Conservation (phyloP, 2,888 invertebrate genomes). For the Pedicia rivosa region DNA sequence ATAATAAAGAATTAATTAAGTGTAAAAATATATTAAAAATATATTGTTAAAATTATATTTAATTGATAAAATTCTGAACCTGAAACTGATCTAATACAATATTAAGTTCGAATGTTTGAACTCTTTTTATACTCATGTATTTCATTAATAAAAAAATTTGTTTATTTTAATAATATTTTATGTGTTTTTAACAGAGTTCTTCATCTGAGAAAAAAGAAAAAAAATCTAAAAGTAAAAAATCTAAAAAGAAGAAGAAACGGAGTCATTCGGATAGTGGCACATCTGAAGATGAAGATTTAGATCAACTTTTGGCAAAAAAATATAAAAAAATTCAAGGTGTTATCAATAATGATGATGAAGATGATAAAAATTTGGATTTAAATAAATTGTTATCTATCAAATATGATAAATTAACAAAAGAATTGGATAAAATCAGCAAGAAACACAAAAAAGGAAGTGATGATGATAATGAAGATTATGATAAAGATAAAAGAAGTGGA, state of each 20-base stretch:
- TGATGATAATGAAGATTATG: constrained; percentile 2
- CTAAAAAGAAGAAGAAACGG: constrained; percentile 21
- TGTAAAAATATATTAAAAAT: too few species aligned
- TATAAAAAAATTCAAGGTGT: constrained; percentile 46
- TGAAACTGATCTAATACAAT: too few species aligned
- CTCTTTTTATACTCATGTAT: too few species aligned
- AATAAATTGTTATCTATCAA: constrained; percentile 26
- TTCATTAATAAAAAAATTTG: too few species aligned
- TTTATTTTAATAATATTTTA: too few species aligned
- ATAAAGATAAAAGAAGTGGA: constrained; percentile 7
- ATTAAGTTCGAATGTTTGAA: too few species aligned
- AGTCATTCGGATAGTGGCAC: neutral
- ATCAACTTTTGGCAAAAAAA: constrained; percentile 52
- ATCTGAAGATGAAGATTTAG: constrained; percentile 36
- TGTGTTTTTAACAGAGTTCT: too few species aligned
- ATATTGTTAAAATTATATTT: too few species aligned
- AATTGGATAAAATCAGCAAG: constrained; percentile 24
- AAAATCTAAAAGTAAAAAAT: constrained; percentile 17
- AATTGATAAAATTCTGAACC: too few species aligned
- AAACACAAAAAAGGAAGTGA: constrained; percentile 10
- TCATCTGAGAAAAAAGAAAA: constrained; percentile 20
- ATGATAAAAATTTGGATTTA: constrained; percentile 20
- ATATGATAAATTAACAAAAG: constrained; percentile 26
- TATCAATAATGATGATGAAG: constrained; percentile 16
- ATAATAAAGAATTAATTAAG: constrained; percentile 25